phyloP scores from a whole-genome alignment of 2,797 vertebrate genomes.

The Rhadinocentrus ornatus region DNA sequence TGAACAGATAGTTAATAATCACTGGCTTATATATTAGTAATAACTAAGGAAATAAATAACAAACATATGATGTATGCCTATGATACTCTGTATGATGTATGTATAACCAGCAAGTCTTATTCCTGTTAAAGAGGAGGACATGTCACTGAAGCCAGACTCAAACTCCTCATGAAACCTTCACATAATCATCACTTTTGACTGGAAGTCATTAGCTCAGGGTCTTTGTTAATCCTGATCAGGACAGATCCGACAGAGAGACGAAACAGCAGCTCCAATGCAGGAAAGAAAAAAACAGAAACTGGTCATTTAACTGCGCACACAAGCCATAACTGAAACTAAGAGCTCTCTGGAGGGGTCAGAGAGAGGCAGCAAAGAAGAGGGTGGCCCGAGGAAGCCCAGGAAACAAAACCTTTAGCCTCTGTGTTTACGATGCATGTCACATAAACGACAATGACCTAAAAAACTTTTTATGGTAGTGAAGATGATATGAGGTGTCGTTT shows the following conservation, averaged over 20 bases:
- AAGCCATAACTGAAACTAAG: slow-evolving; percentile 82
- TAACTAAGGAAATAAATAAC: not conserved
- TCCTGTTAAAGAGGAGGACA: not conserved
- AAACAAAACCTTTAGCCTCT: slow-evolving; percentile 80
- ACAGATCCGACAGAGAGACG: slow-evolving; percentile 53
- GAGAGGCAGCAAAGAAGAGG: slow-evolving; percentile 31
- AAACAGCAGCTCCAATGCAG: slow-evolving; percentile 54
- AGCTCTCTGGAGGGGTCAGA: slow-evolving; percentile 48
- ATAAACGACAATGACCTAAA: slow-evolving; percentile 80
- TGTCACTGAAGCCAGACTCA: not conserved
- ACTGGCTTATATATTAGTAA: slow-evolving; percentile 1
- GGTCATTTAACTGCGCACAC: slow-evolving; percentile 76
- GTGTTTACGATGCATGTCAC: slow-evolving; percentile 88
- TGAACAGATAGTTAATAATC: slow-evolving; percentile 7
- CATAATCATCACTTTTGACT: slow-evolving; percentile 16
- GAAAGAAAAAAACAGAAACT: slow-evolving; percentile 31
- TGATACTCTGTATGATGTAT: not conserved
- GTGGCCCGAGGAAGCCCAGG: slow-evolving; percentile 51
- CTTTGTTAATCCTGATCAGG: slow-evolving; percentile 44
- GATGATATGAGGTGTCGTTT: slow-evolving; percentile 78
- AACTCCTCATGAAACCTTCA: slow-evolving; percentile 23
- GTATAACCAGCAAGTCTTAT: slow-evolving; percentile 22
- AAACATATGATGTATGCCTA: not conserved
- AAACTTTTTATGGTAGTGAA: slow-evolving; percentile 76
- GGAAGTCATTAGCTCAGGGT: slow-evolving; percentile 66